Evolutionary conservation across 2,797 vertebrate species (phyloP), one percentile per base, ranked within the genome.

Genomic region (Scarus forsteni): DNA sequence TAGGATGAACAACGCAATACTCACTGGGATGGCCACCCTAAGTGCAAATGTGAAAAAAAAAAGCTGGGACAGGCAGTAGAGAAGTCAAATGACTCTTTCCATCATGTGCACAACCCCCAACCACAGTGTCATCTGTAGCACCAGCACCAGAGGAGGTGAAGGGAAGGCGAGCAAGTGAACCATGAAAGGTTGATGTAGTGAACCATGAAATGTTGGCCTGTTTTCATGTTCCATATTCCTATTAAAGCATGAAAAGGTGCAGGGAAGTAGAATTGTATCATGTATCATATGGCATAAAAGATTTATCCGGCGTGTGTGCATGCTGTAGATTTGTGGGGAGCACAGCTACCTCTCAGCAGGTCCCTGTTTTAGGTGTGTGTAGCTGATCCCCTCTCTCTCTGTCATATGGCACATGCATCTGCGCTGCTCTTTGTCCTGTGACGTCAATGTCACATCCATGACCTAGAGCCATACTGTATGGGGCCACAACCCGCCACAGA

Each of bases 371-470:
- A 11, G 8, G 51, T 40, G 11, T 46, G 5, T 39, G 34, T 14
- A 51, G n/a, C 39, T 27, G 40, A 14, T 13, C 42, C 48, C 49
- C 19, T 15, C 3, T 14, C 14, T 62, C 72, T 62, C 58, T 8
- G 3, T 49, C 48, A 42, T 35, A 42, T 63, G 44, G 44, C 45
- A 67, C 58, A 72, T 38, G 44, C 27, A 51, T 56, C 12, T 13
- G 7, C 35, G 8, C 55, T 55, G 58, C 46, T 48, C 45, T 42
- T 52, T 56, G 56, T 81, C 59, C 40, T 42, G 43, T 55, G 57
- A 70, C 12, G 45, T 73, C 51, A 70, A 39, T 42, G 57, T 60
- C 34, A 75, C 59, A 66, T 62, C n/a, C n/a, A 56, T 57, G 34
- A 62, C 55, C 70, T 49, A 50, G 34, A 51, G 65, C 42, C 3